Conservation (phyloP, 2,888 invertebrate genomes). For the Yponomeuta plumbellus region DNA sequence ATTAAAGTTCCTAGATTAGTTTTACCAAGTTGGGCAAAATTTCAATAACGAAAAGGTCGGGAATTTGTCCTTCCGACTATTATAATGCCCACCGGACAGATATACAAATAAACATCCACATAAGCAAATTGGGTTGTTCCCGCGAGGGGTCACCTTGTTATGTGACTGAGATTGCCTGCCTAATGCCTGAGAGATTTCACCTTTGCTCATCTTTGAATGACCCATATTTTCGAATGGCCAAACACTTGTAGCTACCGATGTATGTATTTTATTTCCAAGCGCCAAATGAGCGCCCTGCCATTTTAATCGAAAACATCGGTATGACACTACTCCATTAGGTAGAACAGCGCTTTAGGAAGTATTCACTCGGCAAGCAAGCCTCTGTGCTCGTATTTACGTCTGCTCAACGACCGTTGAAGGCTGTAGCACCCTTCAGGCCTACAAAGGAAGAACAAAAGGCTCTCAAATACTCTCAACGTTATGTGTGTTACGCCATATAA, state of each 20-base stretch:
- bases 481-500: not conserved
- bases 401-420: not conserved
- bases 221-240: not conserved
- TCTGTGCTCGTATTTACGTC: not conserved
- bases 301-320: no score
- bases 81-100: slow-evolving; percentile 60
- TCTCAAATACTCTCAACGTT: not conserved
- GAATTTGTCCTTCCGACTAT: slow-evolving; percentile 62
- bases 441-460: not conserved
- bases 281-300: not conserved
- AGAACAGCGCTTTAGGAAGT: no score
- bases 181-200: slow-evolving; percentile 43
- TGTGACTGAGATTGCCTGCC: slow-evolving; percentile 57
- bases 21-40: slow-evolving; percentile 39
- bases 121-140: slow-evolving; percentile 69
- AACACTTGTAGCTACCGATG: not conserved
- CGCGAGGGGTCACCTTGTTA: slow-evolving; percentile 56
- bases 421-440: not conserved
- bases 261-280: not conserved
- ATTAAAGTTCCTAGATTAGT: slow-evolving; percentile 37
- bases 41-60: slow-evolving; percentile 56
- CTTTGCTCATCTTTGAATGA: slow-evolving; percentile 25
- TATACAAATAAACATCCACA: slow-evolving; percentile 68
- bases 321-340: no score
- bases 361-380: not conserved